A percentile compares a stretch with the other conserved stretches of the same genome.
These are phyloP conservation scores for Simalia tracyae DNA, from an alignment of 2,797 vertebrate species.

Conservation along the genomic window DNA sequence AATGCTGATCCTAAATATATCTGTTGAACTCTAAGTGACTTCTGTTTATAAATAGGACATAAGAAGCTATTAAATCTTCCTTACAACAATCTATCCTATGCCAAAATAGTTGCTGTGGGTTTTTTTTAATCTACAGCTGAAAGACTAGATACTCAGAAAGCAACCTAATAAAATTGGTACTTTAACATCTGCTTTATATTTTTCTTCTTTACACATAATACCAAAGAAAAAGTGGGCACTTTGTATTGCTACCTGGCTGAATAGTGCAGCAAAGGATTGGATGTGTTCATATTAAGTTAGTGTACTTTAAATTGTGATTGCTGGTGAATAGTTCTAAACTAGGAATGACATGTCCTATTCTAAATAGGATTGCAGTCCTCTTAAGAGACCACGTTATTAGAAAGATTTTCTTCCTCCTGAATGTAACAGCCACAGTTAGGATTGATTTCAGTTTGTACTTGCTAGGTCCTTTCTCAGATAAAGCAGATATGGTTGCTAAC, in stretches of 20 bases:
- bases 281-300: not conserved
- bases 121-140: constrained; percentile 58
- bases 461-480: not conserved
- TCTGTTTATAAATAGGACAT: constrained; percentile 76
- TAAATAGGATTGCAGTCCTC: not conserved
- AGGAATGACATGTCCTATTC: not conserved
- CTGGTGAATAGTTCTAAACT: not conserved
- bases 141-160: constrained; percentile 41
- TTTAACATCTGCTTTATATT: constrained; percentile 15
- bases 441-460: not conserved
- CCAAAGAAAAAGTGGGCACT: not conserved
- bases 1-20: constrained; percentile 77
- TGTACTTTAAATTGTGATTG: not conserved
- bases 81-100: constrained; percentile 69
- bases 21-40: constrained; percentile 78
- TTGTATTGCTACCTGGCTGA: not conserved
- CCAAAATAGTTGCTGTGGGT: constrained; percentile 66
- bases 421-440: not conserved
- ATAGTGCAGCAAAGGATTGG: not conserved
- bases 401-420: not conserved
- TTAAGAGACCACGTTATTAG: not conserved
- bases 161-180: constrained; percentile 23
- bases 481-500: not conserved
- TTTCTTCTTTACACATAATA: not conserved
- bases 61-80: constrained; percentile 78